phyloP scores from a whole-genome alignment of 2,113 vertebrate genomes.

The Emydura subglobosa region DNA sequence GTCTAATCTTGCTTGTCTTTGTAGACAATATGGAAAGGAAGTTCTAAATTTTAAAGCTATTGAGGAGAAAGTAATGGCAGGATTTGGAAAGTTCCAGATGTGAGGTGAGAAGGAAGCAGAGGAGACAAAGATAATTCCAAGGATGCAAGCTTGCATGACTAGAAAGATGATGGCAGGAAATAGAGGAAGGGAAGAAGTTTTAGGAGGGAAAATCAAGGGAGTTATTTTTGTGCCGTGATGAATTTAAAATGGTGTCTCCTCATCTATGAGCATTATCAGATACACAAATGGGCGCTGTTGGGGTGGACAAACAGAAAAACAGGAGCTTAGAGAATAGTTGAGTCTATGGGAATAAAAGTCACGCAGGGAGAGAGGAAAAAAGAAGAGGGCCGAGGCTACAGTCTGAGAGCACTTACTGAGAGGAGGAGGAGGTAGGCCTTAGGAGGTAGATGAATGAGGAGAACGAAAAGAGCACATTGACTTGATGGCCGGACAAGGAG shows the following conservation, averaged over 20 bases:
- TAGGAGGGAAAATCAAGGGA: background rate
- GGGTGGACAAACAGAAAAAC: background rate
- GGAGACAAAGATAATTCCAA: background rate
- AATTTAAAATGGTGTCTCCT: background rate
- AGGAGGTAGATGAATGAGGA: background rate
- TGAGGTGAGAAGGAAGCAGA: background rate
- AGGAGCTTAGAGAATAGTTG: background rate
- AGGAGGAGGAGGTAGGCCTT: background rate
- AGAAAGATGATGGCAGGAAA: background rate
- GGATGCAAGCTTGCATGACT: background rate
- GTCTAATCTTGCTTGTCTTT: background rate
- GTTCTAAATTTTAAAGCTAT: conserved; percentile 7
- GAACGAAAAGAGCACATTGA: background rate
- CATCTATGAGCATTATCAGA: background rate
- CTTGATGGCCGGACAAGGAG: background rate
- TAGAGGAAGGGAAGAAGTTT: background rate
- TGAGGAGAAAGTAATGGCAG: conserved; percentile 5
- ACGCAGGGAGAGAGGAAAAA: background rate
- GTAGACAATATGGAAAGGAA: background rate
- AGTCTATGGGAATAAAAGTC: background rate
- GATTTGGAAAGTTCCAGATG: background rate
- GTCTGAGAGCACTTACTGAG: background rate
- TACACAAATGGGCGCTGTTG: background rate
- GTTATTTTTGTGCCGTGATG: background rate
- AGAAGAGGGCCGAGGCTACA: background rate